Conservation (phyloP, 2,888 invertebrate species). For the Lasioglossum calceatum region DNA sequence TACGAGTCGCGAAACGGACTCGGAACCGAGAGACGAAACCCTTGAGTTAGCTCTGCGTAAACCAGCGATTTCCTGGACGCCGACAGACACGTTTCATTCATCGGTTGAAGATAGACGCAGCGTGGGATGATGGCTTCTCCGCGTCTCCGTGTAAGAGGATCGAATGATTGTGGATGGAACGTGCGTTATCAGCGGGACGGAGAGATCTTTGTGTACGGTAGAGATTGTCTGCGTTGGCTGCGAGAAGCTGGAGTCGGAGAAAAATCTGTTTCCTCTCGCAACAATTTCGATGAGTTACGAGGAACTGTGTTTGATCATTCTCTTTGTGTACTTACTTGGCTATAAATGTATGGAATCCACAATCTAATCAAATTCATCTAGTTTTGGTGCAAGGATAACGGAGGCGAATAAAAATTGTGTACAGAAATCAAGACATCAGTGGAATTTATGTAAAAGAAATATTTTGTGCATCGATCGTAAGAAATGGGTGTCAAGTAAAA, state of each 20-base stretch:
- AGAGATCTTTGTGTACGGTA: background rate
- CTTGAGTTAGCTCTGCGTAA: background rate
- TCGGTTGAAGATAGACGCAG: background rate
- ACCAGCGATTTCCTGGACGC: background rate
- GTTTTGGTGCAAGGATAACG: no score
- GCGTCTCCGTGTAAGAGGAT: background rate
- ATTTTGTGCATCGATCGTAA: no score
- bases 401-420: no score
- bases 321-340: background rate
- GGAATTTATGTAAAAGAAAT: no score
- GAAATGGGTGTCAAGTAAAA: no score
- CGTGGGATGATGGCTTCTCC: background rate
- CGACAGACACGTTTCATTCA: background rate
- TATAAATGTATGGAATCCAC: background rate
- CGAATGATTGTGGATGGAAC: background rate
- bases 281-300: background rate
- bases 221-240: background rate
- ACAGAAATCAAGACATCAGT: no score
- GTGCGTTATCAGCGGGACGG: background rate
- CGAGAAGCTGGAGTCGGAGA: background rate
- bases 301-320: background rate
- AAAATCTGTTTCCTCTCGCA: background rate
- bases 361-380: background rate
- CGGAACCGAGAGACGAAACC: background rate
- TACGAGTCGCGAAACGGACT: background rate